These are phyloP conservation scores for Muntiacus muntjak DNA, from an alignment of 2,113 vertebrate species.

Conservation along the genomic window DNA sequence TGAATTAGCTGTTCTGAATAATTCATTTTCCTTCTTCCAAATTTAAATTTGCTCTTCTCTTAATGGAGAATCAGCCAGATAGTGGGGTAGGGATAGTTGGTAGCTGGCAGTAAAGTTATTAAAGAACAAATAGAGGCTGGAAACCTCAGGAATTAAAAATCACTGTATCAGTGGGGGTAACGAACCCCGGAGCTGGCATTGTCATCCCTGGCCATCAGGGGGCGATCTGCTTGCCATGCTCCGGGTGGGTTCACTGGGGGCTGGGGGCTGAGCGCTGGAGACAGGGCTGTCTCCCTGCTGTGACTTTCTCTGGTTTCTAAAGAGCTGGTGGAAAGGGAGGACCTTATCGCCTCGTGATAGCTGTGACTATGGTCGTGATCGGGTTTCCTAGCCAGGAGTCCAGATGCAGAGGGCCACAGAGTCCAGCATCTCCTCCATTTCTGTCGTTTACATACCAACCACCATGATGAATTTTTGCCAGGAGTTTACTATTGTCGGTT, in stretches of 20 bases:
- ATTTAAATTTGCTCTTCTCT: slow-evolving; percentile 38
- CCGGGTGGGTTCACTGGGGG: rapidly evolving
- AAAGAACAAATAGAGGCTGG: not conserved
- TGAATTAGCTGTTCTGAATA: slow-evolving; percentile 37
- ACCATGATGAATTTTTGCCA: not conserved
- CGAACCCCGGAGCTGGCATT: not conserved
- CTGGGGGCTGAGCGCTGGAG: not conserved
- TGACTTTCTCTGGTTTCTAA: not conserved
- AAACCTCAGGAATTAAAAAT: not conserved
- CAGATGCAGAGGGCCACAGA: not conserved
- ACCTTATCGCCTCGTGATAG: not conserved
- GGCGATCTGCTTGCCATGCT: rapidly evolving
- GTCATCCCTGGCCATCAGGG: rapidly evolving
- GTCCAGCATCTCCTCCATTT: not conserved
- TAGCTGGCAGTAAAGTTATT: not conserved
- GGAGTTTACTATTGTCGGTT: not conserved
- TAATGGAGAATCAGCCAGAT: slow-evolving; percentile 29
- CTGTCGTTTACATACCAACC: not conserved
- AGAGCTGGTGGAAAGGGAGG: not conserved
- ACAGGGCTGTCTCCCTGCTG: not conserved
- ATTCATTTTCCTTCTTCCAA: slow-evolving; percentile 40
- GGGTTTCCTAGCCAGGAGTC: not conserved
- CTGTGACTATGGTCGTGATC: no score
- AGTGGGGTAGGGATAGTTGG: not conserved
- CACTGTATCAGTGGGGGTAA: not conserved